Percentiles rank a stretch among this genome's conserved stretches.
These are phyloP conservation scores for Athalia circularis DNA, from an alignment of 2,888 invertebrate genomes.

Conservation along the genomic window DNA sequence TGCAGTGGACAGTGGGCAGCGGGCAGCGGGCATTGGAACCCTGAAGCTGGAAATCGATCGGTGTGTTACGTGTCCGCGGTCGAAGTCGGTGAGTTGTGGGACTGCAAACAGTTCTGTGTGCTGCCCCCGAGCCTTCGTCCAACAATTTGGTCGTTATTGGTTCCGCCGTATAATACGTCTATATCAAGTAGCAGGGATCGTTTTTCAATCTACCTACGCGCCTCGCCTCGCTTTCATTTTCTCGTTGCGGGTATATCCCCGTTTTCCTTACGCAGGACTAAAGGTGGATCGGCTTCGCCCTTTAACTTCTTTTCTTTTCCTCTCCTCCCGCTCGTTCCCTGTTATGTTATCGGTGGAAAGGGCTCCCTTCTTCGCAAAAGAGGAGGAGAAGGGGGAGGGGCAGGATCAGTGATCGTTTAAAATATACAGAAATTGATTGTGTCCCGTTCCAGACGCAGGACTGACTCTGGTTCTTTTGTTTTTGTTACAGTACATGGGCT, in stretches of 20 bases:
- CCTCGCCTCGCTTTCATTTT: slow-evolving; percentile 13
- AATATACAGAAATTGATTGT: slow-evolving; percentile 32
- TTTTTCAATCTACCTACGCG: slow-evolving; percentile 38
- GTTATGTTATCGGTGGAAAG: background rate
- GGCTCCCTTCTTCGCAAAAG: background rate
- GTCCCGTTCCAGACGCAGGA: slow-evolving; percentile 7
- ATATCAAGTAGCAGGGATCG: slow-evolving; percentile 37
- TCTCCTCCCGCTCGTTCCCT: background rate
- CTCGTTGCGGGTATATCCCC: slow-evolving; percentile 4
- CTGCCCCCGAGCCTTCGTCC: slow-evolving; percentile 37
- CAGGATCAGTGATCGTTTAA: slow-evolving; percentile 36
- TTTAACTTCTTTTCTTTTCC: background rate
- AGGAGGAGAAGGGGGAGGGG: background rate
- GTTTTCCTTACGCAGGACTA: background rate
- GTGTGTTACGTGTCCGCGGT: slow-evolving; percentile 34
- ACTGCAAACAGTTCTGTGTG: slow-evolving; percentile 43
- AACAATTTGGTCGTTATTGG: slow-evolving; percentile 41
- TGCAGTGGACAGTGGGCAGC: slow-evolving; percentile 21
- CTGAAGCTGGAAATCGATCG: slow-evolving; percentile 39
- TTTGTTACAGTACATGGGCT: slow-evolving; percentile 84
- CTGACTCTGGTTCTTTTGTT: slow-evolving; percentile 51
- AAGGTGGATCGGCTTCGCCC: background rate
- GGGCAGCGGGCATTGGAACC: background rate
- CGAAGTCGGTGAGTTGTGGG: slow-evolving; percentile 35
- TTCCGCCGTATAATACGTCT: slow-evolving; percentile 33